A percentile compares a stretch with the other conserved stretches of the same genome.
Evolutionary conservation across 2,113 vertebrate species (phyloP).

Genomic region (Etheostoma spectabile): DNA sequence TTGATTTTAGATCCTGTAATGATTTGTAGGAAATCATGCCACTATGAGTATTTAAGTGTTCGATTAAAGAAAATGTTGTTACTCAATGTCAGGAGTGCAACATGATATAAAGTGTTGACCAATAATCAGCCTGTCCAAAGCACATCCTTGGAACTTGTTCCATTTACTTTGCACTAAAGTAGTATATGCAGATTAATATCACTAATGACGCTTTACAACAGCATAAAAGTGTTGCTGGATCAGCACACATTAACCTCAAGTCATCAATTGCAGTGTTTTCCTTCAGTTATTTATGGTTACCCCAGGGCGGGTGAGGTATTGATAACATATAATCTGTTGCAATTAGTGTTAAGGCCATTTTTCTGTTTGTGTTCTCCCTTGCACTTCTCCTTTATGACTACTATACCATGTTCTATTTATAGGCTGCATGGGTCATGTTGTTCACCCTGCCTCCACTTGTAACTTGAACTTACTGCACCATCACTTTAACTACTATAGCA

Average conservation of each 20-base stretch:
- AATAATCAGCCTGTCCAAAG: constrained; percentile 22
- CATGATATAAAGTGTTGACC: constrained; percentile 18
- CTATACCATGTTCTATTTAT: constrained; percentile 71
- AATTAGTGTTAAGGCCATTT: constrained; percentile 40
- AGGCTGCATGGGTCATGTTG: constrained; percentile 47
- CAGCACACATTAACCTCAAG: constrained; percentile 35
- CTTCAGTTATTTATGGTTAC: constrained; percentile 1
- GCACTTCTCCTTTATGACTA: constrained; percentile 32
- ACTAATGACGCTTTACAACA: constrained; percentile 42
- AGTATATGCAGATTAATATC: constrained; percentile 53
- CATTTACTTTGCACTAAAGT: constrained; percentile 62
- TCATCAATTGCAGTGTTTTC: constrained; percentile 19
- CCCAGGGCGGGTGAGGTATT: constrained; percentile 9
- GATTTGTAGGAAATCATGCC: constrained; percentile 36
- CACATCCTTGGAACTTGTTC: constrained; percentile 38
- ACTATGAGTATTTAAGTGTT: constrained; percentile 39
- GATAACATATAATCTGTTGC: constrained; percentile 43
- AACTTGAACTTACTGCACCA: constrained; percentile 65
- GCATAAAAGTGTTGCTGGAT: constrained; percentile 24
- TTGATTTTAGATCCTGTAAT: constrained; percentile 38
- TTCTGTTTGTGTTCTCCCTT: constrained; percentile 51
- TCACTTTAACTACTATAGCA: constrained; percentile 31
- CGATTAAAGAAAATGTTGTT: constrained; percentile 28
- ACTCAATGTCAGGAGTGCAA: constrained; percentile 16
- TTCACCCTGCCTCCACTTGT: constrained; percentile 63